Evolutionary conservation across 2,888 invertebrate genomes (phyloP), one percentile per base, ranked within the genome.

Genomic region (Chloromyia formosa): DNA sequence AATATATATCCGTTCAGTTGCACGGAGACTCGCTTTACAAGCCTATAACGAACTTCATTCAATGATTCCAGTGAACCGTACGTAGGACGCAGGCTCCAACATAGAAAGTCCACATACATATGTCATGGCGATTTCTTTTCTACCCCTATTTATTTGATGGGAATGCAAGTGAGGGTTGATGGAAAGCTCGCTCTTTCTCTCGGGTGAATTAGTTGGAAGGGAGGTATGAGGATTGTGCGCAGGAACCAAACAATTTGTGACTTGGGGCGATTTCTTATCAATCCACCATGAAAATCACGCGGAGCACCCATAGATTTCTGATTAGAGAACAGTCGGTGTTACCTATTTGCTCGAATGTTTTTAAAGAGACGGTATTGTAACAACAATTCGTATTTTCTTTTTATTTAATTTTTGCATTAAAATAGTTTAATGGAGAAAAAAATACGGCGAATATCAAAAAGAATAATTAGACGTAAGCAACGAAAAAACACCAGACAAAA

Each of bases 61-160:
- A 69, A 54, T 69, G 68, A 69, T 69, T 69, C 68, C 68, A 69
- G 35, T 69, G 9, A 23, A 22, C 20, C 10, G 12, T 56, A n/a
- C 18, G 35, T 12, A 16, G 42, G 49, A 49, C 71, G 58, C 71
- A 71, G 12, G 18, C 42, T 18, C 58, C 71, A 20, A 5, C 56
- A 18, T 10, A 7, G 27, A 35, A 20, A 20, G 22, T 20, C 66
- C 45, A 10, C 27, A 27, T 27, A 69, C 22, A 69, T 54, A 54
- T 27, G 35, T 16, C 56, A 12, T 58, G 56, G 7, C 27, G 7
- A 7, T 35, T 2, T 35, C 27, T 12, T 22, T 20, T 20, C 9
- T 58, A 18, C 27, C 22, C 1, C 23, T n/a, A 42, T 22, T 42
- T 14, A 42, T 1, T 40, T 20, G 66, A 58, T 23, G 58, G 56